Evolutionary conservation across 2,888 invertebrate genomes (phyloP), one percentile per base, ranked within the genome.

Genomic region (Dynastes hyllus): DNA sequence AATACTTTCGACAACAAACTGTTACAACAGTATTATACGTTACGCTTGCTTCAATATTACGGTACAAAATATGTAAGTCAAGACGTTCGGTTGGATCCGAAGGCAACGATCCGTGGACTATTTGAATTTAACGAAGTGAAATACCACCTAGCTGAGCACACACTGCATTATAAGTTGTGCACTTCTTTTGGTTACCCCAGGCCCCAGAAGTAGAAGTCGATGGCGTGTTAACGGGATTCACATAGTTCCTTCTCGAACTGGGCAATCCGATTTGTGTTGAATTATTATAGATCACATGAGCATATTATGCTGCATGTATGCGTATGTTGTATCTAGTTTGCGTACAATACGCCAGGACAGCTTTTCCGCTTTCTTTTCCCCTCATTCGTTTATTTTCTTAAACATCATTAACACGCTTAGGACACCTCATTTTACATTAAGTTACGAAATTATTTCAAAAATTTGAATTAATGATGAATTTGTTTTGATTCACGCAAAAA

Each of bases 231-330:
- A 83, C 85, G 84, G 82, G 82, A 81, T 80, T 81, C 76, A 78
- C 84, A 83, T 81, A 85, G 81, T 53, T 86, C 77, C 70, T 79
- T 78, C 78, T 81, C 76, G 77, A 81, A 80, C 82, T 81, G 77
- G 80, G 78, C 80, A 81, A 81, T 79, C 78, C 78, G 81, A 79
- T 80, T 79, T 73, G 67, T 76, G 76, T 79, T 79, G 77, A 77
- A 79, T 79, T 79, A 77, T 77, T 79, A 79, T 69, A 79, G 77
- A 79, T 70, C 76, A 70, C 51, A 67, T 37, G 63, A 32, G 4
- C 45, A 16, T 40, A 50, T 22, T 22, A 22, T 22, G 51, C 32
- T 37, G 5, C 5, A 37, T 37, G 32, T 37, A 37, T 37, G 32
- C 32, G 32, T 37, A 37, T 37, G 32, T 37, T 70, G n/a, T 50